Evolutionary conservation across 1,140 invertebrate species (phyloP).

Genomic region (Heliothis subflexa): DNA sequence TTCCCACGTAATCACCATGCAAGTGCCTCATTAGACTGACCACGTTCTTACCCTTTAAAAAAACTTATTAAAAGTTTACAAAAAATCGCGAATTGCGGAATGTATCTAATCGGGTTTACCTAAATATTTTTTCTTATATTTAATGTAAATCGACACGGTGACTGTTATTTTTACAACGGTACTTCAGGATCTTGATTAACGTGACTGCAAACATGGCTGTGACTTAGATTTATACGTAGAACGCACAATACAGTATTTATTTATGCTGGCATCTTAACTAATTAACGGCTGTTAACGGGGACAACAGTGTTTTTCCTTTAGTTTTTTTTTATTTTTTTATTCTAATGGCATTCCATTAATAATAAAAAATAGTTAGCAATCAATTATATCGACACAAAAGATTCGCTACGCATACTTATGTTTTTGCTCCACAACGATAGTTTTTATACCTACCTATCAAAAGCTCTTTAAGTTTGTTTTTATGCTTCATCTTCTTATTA

Average conservation of each 20-base stretch:
- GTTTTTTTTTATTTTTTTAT: background rate
- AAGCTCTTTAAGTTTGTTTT: no score
- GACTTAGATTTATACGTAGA: constrained; percentile 1
- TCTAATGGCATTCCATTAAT: background rate
- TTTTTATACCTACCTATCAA: no score
- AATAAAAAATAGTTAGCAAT: background rate
- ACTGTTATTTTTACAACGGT: constrained; percentile 9
- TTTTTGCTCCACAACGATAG: no score
- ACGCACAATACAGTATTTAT: constrained; percentile 18
- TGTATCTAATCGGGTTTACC: background rate
- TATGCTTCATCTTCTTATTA: no score
- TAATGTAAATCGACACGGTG: background rate
- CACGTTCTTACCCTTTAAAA: no score
- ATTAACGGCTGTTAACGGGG: constrained; percentile 12
- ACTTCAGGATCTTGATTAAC: constrained; percentile 28
- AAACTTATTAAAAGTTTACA: no score
- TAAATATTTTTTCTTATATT: background rate
- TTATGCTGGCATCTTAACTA: constrained; percentile 30
- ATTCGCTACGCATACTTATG: no score
- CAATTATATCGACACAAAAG: background rate
- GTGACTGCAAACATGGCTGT: constrained; percentile 8
- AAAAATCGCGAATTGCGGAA: no score
- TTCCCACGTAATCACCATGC: background rate
- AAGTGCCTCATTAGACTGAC: background rate
- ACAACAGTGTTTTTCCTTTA: constrained; percentile 14